A percentile compares a stretch with the other conserved stretches of the same genome.
phyloP scores from a whole-genome alignment of 2,888 invertebrate genomes.

The Phytoseiulus persimilis region DNA sequence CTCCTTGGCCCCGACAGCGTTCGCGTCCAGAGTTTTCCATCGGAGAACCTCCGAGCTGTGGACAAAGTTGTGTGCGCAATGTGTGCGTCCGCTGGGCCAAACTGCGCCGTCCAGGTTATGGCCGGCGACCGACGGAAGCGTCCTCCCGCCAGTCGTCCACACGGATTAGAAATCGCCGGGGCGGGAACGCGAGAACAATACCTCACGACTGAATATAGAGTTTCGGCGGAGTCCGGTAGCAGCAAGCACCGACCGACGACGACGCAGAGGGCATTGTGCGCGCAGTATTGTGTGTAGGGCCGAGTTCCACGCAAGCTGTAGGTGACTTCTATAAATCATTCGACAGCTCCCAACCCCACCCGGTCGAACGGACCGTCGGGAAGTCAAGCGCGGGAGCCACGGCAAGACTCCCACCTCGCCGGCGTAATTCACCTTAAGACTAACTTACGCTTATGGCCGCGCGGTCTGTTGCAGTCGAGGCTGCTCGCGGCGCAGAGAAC shows the following conservation, averaged over 20 bases:
- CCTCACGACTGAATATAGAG: slow-evolving; percentile 5
- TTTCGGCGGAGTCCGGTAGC: not conserved
- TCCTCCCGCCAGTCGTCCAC: not conserved
- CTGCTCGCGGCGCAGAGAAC: not conserved
- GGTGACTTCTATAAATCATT: not conserved
- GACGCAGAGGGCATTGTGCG: not conserved
- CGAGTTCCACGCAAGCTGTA: not conserved
- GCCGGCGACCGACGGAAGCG: too few species aligned
- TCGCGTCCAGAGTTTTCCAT: not conserved
- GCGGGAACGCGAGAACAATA: not conserved
- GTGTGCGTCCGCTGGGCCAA: not conserved
- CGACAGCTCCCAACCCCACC: slow-evolving; percentile 5
- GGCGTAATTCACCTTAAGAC: not conserved
- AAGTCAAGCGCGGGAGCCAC: not conserved
- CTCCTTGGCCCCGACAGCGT: not conserved
- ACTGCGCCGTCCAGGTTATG: too few species aligned
- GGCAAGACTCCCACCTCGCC: not conserved
- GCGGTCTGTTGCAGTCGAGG: not conserved
- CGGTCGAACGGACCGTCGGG: not conserved
- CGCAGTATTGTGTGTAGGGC: not conserved
- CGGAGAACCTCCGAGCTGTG: not conserved
- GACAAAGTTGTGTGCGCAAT: not conserved
- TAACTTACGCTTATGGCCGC: not conserved
- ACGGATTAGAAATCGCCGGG: not conserved
- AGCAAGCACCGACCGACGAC: not conserved